Percentiles rank a stretch among this genome's conserved stretches.
Conservation (phyloP, 2,797 vertebrate genomes). For the Urophycis tenuis region DNA sequence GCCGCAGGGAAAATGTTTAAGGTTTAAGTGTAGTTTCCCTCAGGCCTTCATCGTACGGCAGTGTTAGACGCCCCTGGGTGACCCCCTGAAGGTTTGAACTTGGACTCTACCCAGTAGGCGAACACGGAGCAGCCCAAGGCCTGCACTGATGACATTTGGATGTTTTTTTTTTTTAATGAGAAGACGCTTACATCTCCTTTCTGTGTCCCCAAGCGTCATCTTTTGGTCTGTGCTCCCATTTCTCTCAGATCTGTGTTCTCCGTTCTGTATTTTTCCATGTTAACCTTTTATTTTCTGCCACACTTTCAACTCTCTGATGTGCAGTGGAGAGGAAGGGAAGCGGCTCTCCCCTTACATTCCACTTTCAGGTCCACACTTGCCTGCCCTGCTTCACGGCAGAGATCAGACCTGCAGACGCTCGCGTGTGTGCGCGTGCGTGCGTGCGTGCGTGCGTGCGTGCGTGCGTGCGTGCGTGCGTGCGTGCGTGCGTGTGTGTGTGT, state of each 20-base stretch:
- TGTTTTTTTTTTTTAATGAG: not conserved
- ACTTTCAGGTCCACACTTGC: slow-evolving; percentile 52
- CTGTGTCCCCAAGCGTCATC: not conserved
- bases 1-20: not conserved
- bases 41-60: not conserved
- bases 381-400: slow-evolving; percentile 18
- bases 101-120: too few relatives aligned
- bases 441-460: too few relatives aligned
- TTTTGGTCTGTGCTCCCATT: not conserved
- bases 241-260: not conserved
- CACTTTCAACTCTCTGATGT: not conserved
- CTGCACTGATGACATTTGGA: not conserved
- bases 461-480: too few relatives aligned
- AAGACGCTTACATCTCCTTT: not conserved
- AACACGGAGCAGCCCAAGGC: too few relatives aligned
- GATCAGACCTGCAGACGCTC: slow-evolving; percentile 7
- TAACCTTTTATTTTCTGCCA: not conserved
- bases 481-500: not conserved
- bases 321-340: slow-evolving; percentile 1
- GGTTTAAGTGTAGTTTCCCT: not conserved
- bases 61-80: not conserved
- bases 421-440: not conserved
- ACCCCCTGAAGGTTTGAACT: too few relatives aligned
- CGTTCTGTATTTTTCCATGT: slow-evolving; percentile 8
- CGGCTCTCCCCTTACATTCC: slow-evolving; percentile 48